Conservation (phyloP, 30 jellyfish, hydroid and myxozoan genomes). For the Rhopilema esculentum region DNA sequence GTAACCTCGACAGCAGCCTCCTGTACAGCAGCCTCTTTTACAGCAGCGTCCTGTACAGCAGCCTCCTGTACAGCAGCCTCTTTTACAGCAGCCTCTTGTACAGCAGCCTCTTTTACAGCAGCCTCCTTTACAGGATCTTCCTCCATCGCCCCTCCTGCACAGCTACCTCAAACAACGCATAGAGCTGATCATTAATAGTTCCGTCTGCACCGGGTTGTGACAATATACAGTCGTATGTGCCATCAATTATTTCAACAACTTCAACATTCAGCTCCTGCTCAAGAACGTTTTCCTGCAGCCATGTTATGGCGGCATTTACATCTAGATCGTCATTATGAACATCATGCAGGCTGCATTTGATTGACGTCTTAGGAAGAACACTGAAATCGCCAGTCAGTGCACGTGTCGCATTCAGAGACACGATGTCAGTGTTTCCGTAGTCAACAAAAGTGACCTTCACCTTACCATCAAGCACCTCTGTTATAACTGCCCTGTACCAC, state of each 20-base stretch:
- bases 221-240: conserved; percentile 36
- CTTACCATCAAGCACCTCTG: not conserved
- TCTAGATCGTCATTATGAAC: conserved; percentile 69
- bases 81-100: not conserved
- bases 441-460: conserved; percentile 44
- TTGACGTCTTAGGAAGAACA: conserved; percentile 54
- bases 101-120: not conserved
- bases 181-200: conserved; percentile 71
- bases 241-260: conserved; percentile 43
- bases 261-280: conserved; percentile 60
- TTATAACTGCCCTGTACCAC: conserved; percentile 68
- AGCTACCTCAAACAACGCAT: conserved; percentile 48
- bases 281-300: conserved; percentile 63
- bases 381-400: conserved; percentile 24
- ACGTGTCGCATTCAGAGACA: conserved; percentile 43
- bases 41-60: not conserved
- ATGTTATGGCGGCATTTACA: conserved; percentile 24
- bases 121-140: conserved; percentile 12
- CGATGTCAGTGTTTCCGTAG: conserved; percentile 67
- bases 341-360: conserved; percentile 50
- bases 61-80: not conserved
- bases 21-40: not conserved
- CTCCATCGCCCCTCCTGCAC: no score
- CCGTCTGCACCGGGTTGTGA: conserved; percentile 36
- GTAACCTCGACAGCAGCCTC: not conserved